These are phyloP conservation scores for Distichodus sexfasciatus DNA, from an alignment of 2,797 vertebrate species.

Conservation along the genomic window DNA sequence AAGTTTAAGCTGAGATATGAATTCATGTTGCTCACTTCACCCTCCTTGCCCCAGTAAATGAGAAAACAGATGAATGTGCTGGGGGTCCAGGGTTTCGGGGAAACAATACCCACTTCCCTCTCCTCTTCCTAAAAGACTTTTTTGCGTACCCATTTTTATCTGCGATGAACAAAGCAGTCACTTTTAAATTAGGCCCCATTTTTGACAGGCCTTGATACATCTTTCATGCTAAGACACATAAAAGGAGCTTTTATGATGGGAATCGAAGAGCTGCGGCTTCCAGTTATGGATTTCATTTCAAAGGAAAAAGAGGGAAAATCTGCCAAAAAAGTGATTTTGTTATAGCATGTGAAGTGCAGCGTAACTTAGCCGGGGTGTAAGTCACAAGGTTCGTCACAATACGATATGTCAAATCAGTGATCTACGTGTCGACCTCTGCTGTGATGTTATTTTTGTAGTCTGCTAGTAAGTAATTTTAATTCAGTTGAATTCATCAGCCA, in stretches of 20 bases:
- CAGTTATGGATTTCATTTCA: too few relatives aligned
- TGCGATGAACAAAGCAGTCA: neutral
- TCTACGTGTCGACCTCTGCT: too few relatives aligned
- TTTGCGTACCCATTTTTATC: constrained; percentile 16
- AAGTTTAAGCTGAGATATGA: neutral
- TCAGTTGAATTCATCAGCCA: too few relatives aligned
- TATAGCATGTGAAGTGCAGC: neutral
- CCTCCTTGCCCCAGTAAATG: neutral
- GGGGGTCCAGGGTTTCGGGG: neutral
- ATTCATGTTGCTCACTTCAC: neutral
- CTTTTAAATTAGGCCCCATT: constrained; percentile 2
- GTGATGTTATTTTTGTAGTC: too few relatives aligned
- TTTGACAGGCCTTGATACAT: constrained; percentile 33
- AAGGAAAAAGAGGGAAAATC: too few relatives aligned
- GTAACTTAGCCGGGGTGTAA: too few relatives aligned
- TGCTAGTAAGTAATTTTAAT: neutral
- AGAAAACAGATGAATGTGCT: neutral
- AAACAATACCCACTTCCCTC: neutral
- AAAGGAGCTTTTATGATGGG: constrained; percentile 19
- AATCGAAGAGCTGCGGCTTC: neutral
- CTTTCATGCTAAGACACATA: constrained; percentile 14
- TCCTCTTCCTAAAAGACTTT: neutral
- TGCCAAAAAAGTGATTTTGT: neutral
- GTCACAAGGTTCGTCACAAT: too few relatives aligned
- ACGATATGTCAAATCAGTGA: too few relatives aligned